These are phyloP conservation scores for Neelides folsomi DNA, from an alignment of 2,888 invertebrate species.

Conservation along the genomic window DNA sequence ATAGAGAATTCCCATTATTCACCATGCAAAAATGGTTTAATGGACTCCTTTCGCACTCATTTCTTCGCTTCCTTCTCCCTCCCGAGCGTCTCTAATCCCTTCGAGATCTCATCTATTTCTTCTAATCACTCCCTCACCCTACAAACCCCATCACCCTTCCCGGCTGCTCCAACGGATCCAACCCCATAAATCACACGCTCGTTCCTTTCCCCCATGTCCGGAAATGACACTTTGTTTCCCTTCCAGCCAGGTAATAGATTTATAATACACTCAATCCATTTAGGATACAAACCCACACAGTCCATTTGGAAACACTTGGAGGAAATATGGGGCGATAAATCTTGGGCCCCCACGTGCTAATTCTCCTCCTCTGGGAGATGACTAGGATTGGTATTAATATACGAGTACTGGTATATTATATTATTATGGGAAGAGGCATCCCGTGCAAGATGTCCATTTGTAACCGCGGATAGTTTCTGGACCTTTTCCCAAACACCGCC, in stretches of 20 bases:
- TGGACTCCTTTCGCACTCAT: constrained; percentile 27
- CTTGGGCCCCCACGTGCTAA: no score
- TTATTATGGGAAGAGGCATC: no score
- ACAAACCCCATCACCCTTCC: constrained; percentile 1
- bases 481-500: no score
- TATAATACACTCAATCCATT: not conserved
- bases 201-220: constrained; percentile 1
- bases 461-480: no score
- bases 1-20: constrained; percentile 18
- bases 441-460: no score
- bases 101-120: constrained; percentile 28
- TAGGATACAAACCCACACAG: no score
- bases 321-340: no score
- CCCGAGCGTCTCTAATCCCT: constrained; percentile 23
- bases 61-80: constrained; percentile 16
- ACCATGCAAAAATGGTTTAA: constrained; percentile 29
- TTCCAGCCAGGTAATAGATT: not conserved
- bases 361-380: no score
- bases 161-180: constrained; percentile 8
- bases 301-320: no score
- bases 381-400: no score
- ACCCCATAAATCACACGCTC: constrained; percentile 1
- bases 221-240: constrained; percentile 2
- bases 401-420: no score
- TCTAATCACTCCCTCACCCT: constrained; percentile 17